Evolutionary conservation across 2,888 invertebrate genomes (phyloP).

Genomic region (Epistrophe eligans): DNA sequence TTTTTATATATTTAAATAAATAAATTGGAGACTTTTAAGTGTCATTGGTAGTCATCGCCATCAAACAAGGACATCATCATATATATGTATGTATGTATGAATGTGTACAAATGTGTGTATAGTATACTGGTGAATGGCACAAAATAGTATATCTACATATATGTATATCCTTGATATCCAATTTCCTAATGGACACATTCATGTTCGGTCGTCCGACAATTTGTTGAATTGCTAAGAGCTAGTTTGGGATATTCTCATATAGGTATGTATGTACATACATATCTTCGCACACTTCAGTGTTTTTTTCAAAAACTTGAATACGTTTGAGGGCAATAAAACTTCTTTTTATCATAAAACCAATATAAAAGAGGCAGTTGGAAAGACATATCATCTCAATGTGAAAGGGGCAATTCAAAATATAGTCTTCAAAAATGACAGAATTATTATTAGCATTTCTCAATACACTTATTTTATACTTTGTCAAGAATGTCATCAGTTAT

Average conservation of each 20-base stretch:
- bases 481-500: not conserved
- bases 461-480: slow-evolving; percentile 2
- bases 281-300: slow-evolving; percentile 11
- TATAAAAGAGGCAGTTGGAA: slow-evolving; percentile 30
- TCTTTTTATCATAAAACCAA: slow-evolving; percentile 36
- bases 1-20: slow-evolving; percentile 43
- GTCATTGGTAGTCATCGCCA: slow-evolving; percentile 61
- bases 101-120: slow-evolving; percentile 8
- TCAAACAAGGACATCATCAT: slow-evolving; percentile 64
- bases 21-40: slow-evolving; percentile 73
- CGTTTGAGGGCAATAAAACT: slow-evolving; percentile 17
- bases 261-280: not conserved
- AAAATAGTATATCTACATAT: slow-evolving; percentile 33
- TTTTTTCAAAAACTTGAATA: slow-evolving; percentile 11
- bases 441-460: slow-evolving; percentile 19
- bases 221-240: slow-evolving; percentile 73
- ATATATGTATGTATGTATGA: slow-evolving; percentile 3
- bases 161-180: slow-evolving; percentile 60
- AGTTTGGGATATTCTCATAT: slow-evolving; percentile 22
- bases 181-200: slow-evolving; percentile 75
- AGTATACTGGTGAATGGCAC: slow-evolving; percentile 38
- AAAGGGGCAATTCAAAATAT: not conserved
- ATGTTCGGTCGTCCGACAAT: slow-evolving; percentile 72
- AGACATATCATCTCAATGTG: not conserved
- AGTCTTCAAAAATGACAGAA: slow-evolving; percentile 7